phyloP scores from a whole-genome alignment of 2,113 vertebrate genomes.

The Rhynchomys soricoides region DNA sequence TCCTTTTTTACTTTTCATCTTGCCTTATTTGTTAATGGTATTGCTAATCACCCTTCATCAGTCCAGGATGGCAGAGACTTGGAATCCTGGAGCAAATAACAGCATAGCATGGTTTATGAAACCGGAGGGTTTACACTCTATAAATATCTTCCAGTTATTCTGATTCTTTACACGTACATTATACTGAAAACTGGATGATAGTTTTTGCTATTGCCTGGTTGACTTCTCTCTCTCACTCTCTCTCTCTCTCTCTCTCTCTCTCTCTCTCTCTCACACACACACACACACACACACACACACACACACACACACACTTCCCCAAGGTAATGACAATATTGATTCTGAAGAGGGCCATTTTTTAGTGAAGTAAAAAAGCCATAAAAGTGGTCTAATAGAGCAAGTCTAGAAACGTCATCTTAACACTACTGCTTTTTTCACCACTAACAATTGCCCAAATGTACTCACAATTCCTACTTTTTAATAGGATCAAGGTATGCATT shows the following conservation, averaged over 20 bases:
- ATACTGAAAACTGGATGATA: constrained; percentile 86
- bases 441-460: constrained; percentile 63
- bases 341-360: constrained; percentile 82
- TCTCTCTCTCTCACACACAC: neutral
- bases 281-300: constrained; percentile 50
- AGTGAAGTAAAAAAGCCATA: constrained; percentile 82
- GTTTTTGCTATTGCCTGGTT: constrained; percentile 86
- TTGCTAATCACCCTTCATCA: constrained; percentile 50
- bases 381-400: constrained; percentile 79
- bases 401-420: constrained; percentile 78
- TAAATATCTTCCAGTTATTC: constrained; percentile 87
- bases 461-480: constrained; percentile 72
- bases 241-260: no score
- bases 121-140: constrained; percentile 85
- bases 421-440: constrained; percentile 67
- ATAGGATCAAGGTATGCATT: constrained; percentile 62
- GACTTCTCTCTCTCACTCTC: no score
- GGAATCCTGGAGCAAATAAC: constrained; percentile 82
- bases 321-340: constrained; percentile 88
- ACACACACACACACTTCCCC: constrained; percentile 65
- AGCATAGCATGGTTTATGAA: constrained; percentile 85
- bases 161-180: constrained; percentile 87
- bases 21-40: constrained; percentile 9
- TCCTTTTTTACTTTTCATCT: neutral
- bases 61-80: constrained; percentile 60